Percentiles rank a stretch among this genome's conserved stretches.
phyloP scores from a whole-genome alignment of 1,140 invertebrate genomes.

The Heliconius hewitsoni region DNA sequence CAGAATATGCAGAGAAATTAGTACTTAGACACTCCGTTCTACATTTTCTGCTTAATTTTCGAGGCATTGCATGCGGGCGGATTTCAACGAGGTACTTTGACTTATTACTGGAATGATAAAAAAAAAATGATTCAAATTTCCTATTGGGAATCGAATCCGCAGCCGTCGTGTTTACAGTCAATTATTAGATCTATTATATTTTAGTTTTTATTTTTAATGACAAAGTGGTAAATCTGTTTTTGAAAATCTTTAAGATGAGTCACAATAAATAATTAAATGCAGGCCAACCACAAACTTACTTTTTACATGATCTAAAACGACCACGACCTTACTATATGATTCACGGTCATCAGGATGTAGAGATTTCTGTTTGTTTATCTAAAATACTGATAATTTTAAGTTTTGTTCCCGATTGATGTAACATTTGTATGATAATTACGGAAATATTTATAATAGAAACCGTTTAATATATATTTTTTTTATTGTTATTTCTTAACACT shows the following conservation, averaged over 20 bases:
- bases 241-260: background rate
- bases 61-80: too few species aligned
- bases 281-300: background rate
- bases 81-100: too few species aligned
- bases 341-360: constrained; percentile 2
- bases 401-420: background rate
- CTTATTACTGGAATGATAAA: too few species aligned
- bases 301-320: background rate
- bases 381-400: background rate
- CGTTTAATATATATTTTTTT: too few species aligned
- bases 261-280: background rate
- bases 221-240: background rate
- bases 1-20: too few species aligned
- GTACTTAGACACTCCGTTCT: too few species aligned
- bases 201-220: background rate
- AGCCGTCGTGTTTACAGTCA: too few species aligned
- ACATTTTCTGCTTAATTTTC: too few species aligned
- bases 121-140: too few species aligned
- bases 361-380: background rate
- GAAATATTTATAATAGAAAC: background rate
- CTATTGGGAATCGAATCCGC: too few species aligned
- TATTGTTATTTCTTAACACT: too few species aligned
- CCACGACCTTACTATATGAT: background rate
- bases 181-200: too few species aligned
- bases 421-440: background rate